Evolutionary conservation across 2,888 invertebrate species (phyloP).

Genomic region (Ferdinandea cuprea): DNA sequence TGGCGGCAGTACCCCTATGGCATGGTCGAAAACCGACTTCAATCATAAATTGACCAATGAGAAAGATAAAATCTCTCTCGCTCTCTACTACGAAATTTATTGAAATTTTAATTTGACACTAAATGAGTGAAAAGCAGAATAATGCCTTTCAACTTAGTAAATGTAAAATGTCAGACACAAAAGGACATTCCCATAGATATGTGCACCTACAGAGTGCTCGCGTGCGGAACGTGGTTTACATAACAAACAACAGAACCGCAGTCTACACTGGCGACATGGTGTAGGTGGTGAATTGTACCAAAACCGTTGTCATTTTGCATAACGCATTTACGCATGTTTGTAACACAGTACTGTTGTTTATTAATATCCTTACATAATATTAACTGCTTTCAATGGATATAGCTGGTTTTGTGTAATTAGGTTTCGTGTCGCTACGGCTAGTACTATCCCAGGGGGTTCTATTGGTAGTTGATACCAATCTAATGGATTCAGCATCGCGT

Average conservation of each 20-base stretch:
- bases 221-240: conserved; percentile 12
- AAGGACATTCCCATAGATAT: too few species aligned
- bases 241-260: background rate
- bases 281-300: background rate
- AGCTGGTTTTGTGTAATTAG: conserved; percentile 26
- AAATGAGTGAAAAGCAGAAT: conserved; percentile 40
- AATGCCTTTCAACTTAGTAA: conserved; percentile 46
- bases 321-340: conserved; percentile 38
- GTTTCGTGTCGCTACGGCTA: conserved; percentile 9
- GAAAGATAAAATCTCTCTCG: conserved; percentile 25
- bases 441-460: conserved; percentile 1
- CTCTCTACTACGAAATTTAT: conserved; percentile 19
- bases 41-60: conserved; percentile 30
- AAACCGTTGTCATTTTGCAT: conserved; percentile 29
- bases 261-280: background rate
- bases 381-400: conserved; percentile 32
- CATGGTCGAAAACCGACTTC: background rate
- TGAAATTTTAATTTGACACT: conserved; percentile 43
- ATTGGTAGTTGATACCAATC: conserved; percentile 16
- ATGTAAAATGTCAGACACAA: conserved; percentile 35
- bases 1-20: background rate
- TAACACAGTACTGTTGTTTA: conserved; percentile 23
- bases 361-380: conserved; percentile 20
- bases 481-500: conserved; percentile 50
- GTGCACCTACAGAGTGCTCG: background rate